A percentile compares a stretch with the other conserved stretches of the same genome.
Evolutionary conservation across 2,888 invertebrate genomes (phyloP).

Genomic region (Keiferia lycopersicella): DNA sequence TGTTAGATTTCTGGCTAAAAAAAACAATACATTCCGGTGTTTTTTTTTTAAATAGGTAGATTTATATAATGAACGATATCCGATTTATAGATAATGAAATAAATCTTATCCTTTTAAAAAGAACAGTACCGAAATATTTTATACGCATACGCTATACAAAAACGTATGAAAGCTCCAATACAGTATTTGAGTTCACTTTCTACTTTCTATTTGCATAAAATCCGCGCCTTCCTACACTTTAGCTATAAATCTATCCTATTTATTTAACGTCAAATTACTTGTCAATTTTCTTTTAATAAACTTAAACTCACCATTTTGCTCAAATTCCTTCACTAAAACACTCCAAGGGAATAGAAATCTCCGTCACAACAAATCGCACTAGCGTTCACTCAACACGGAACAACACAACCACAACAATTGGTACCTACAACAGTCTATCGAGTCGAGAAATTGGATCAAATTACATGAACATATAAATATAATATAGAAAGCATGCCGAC

Average conservation of each 20-base stretch:
- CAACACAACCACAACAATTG: constrained; percentile 36
- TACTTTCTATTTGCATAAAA: constrained; percentile 18
- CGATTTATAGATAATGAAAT: no score
- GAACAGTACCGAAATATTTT: not conserved
- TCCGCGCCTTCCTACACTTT: not conserved
- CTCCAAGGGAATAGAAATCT: constrained; percentile 41
- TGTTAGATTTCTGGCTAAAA: no score
- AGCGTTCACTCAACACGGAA: constrained; percentile 35
- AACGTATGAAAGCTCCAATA: not conserved
- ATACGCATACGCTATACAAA: no score
- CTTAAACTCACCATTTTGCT: constrained; percentile 66
- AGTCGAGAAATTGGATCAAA: constrained; percentile 19
- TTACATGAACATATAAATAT: constrained; percentile 35
- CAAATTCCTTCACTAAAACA: constrained; percentile 40
- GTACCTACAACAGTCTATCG: not conserved
- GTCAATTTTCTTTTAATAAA: not conserved
- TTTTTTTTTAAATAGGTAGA: no score
- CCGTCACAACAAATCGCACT: constrained; percentile 41
- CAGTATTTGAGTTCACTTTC: constrained; percentile 7
- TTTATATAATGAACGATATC: no score
- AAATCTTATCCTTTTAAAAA: no score
- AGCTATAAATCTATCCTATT: not conserved
- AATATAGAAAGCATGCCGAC: constrained; percentile 46
- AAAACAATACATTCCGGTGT: no score
- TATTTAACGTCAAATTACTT: not conserved